A percentile compares a stretch with the other conserved stretches of the same genome.
These are phyloP conservation scores for rat (Rattus norvegicus) DNA, from an alignment of 2,113 vertebrate genomes.

Conservation along the genomic window DNA sequence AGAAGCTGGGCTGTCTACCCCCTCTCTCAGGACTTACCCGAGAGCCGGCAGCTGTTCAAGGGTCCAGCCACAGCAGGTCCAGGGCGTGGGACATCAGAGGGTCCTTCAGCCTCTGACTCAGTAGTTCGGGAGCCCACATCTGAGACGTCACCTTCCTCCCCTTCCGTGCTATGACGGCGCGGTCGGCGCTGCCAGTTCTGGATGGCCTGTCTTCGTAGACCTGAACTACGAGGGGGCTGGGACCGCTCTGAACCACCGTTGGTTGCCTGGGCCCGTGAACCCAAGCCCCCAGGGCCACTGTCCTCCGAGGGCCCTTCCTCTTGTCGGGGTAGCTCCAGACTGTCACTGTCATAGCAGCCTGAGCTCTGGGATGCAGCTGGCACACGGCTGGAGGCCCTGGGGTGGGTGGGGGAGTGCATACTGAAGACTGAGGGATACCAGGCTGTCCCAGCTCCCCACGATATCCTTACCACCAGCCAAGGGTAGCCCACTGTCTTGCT, in stretches of 20 bases:
- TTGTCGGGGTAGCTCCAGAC: conserved; percentile 91
- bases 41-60: conserved; percentile 87
- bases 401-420: background rate
- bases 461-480: background rate
- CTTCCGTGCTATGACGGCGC: conserved; percentile 97
- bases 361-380: conserved; percentile 96
- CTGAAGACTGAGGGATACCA: conserved; percentile 9
- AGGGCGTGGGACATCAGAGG: conserved; percentile 84
- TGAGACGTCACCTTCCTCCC: conserved; percentile 96
- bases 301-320: conserved; percentile 91
- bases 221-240: conserved; percentile 88
- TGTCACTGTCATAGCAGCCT: conserved; percentile 96
- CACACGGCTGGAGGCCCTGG: conserved; percentile 92
- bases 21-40: conserved; percentile 79
- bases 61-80: conserved; percentile 85
- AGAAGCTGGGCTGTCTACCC: background rate
- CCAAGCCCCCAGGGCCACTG: conserved; percentile 90
- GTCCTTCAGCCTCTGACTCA: conserved; percentile 94
- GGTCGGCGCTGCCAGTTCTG: conserved; percentile 99
- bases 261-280: conserved; percentile 86
- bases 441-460: background rate
- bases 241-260: conserved; percentile 84
- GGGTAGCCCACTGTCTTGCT: conserved; percentile 34
- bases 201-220: conserved; percentile 96
- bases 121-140: conserved; percentile 97